Evolutionary conservation across 2,888 invertebrate genomes (phyloP).

Genomic region (Oscheius sp.): DNA sequence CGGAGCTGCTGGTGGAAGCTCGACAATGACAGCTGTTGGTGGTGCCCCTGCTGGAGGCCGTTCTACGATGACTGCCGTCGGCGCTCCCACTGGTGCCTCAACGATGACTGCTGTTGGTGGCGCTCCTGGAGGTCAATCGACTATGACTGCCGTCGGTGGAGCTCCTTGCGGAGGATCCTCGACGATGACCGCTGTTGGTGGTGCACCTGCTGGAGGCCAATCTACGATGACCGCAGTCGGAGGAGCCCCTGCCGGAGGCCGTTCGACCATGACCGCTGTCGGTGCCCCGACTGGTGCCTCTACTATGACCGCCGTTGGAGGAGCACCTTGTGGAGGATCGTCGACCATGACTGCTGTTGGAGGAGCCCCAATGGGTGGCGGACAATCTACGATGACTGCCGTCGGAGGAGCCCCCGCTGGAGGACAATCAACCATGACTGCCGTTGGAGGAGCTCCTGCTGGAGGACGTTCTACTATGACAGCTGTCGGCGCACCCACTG

Average conservation of each 20-base stretch:
- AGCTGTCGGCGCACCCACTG: slow-evolving; percentile 52
- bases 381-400: slow-evolving; percentile 60
- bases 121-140: slow-evolving; percentile 31
- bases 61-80: slow-evolving; percentile 34
- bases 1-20: slow-evolving; percentile 9
- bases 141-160: slow-evolving; percentile 45
- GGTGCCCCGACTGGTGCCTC: slow-evolving; percentile 33
- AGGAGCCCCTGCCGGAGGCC: neutral
- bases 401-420: slow-evolving; percentile 46
- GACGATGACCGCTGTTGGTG: slow-evolving; percentile 60
- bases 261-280: slow-evolving; percentile 34
- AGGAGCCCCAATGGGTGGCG: slow-evolving; percentile 53
- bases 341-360: slow-evolving; percentile 61
- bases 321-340: slow-evolving; percentile 40
- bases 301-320: slow-evolving; percentile 45
- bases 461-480: slow-evolving; percentile 61
- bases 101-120: slow-evolving; percentile 42
- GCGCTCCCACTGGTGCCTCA: slow-evolving; percentile 1
- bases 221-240: slow-evolving; percentile 62
- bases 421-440: slow-evolving; percentile 60
- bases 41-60: slow-evolving; percentile 34
- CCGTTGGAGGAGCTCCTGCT: slow-evolving; percentile 41
- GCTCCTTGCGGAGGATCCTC: slow-evolving; percentile 43
- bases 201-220: slow-evolving; percentile 48
- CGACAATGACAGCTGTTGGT: slow-evolving; percentile 27